These are phyloP conservation scores for Megalonaias nervosa DNA, from an alignment of 1,140 invertebrate genomes.

Conservation along the genomic window DNA sequence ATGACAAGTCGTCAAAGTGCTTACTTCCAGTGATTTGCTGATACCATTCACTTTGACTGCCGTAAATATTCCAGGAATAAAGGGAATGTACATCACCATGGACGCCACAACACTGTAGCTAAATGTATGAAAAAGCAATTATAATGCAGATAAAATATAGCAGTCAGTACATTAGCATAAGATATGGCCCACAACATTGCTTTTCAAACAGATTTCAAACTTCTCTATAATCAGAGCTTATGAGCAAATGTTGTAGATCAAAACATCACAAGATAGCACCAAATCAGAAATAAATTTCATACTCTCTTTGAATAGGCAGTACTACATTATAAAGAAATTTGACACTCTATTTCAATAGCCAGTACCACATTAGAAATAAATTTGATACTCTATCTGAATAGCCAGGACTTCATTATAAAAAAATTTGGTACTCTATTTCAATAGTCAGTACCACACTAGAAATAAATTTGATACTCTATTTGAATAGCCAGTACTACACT, in stretches of 20 bases:
- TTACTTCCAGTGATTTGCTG: constrained; percentile 32
- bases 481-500: no score
- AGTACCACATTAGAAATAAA: no score
- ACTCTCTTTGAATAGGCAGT: no score
- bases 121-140: background rate
- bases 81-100: constrained; percentile 45
- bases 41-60: constrained; percentile 45
- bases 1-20: constrained; percentile 5
- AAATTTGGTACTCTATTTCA: no score
- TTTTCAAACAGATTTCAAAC: background rate
- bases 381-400: no score
- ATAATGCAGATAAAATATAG: constrained; percentile 1
- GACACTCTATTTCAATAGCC: no score
- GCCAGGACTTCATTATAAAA: no score
- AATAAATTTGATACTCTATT: no score
- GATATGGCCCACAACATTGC: no score
- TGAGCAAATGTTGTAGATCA: background rate
- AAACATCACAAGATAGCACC: background rate
- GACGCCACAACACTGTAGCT: constrained; percentile 65
- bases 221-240: background rate
- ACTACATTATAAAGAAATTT: no score
- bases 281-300: no score
- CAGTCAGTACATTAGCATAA: background rate
- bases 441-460: no score
- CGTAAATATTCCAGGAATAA: constrained; percentile 57